Percentiles rank a stretch among this genome's conserved stretches.
phyloP scores from a whole-genome alignment of 2,113 vertebrate species.

The Clarias gariepinus region DNA sequence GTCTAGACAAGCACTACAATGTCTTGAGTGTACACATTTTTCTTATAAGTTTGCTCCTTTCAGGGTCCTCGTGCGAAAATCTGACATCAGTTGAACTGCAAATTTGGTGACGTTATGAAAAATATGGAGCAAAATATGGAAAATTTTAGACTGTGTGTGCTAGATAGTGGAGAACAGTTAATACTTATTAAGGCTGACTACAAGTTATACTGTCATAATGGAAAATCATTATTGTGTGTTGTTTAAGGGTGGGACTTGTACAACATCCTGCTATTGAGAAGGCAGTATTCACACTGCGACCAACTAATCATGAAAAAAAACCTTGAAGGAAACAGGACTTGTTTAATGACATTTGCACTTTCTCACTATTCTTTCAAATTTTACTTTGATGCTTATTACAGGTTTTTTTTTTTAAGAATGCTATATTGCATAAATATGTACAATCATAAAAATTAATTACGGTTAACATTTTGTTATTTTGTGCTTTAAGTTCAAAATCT shows the following conservation, averaged over 20 bases:
- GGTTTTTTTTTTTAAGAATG: neutral
- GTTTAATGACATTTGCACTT: conserved; percentile 6
- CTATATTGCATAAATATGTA: neutral
- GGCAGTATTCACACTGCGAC: neutral
- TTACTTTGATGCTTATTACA: neutral
- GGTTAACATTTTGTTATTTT: neutral
- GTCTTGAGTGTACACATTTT: neutral
- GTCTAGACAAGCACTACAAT: neutral
- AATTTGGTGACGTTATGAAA: neutral
- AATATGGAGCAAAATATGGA: neutral
- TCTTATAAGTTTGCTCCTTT: neutral
- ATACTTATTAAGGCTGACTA: neutral
- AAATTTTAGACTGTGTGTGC: neutral
- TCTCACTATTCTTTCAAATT: neutral
- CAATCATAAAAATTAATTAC: neutral
- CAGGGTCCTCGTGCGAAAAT: neutral
- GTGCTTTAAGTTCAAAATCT: neutral
- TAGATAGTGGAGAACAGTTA: neutral
- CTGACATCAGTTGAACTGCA: neutral
- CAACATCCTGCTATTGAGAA: conserved; percentile 8
- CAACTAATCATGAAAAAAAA: neutral
- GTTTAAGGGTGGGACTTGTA: neutral
- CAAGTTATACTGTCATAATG: neutral
- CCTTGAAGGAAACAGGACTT: neutral
- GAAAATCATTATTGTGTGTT: neutral